These are phyloP conservation scores for Chelidonichthys spinosus DNA, from an alignment of 2,797 vertebrate genomes.

Conservation along the genomic window DNA sequence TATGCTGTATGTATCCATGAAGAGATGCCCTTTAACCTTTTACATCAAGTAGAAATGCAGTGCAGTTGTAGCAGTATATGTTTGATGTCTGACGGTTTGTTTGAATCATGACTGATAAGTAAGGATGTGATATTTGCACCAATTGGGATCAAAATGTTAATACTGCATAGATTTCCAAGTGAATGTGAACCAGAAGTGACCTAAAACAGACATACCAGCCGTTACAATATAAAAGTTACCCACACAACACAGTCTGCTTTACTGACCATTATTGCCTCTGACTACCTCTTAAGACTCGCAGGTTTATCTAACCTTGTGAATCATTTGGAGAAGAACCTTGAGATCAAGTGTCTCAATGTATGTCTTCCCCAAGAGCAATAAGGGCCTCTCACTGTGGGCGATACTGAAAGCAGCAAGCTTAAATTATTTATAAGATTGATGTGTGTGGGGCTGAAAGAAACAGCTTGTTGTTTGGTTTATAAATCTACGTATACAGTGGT, in stretches of 20 bases:
- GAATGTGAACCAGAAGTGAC: conserved; percentile 3
- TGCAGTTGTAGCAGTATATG: too few relatives aligned
- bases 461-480: background rate
- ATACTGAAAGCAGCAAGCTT: background rate
- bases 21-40: too few relatives aligned
- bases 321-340: conserved; percentile 13
- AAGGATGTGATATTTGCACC: background rate
- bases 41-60: too few relatives aligned
- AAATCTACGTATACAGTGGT: background rate
- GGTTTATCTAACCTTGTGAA: conserved; percentile 35
- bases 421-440: conserved; percentile 16
- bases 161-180: conserved; percentile 9
- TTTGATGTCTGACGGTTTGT: too few relatives aligned
- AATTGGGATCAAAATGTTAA: background rate
- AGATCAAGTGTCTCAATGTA: conserved; percentile 22
- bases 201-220: background rate
- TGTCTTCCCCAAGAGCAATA: conserved; percentile 13
- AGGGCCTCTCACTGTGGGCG: conserved; percentile 1
- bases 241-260: background rate
- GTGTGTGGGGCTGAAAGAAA: conserved; percentile 4
- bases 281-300: conserved; percentile 25
- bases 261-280: conserved; percentile 23
- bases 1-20: too few relatives aligned
- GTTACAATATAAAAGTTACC: conserved; percentile 15
- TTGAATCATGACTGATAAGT: background rate